These are phyloP conservation scores for Enteromius mattozi DNA, from an alignment of 2,797 vertebrate species.

Conservation along the genomic window DNA sequence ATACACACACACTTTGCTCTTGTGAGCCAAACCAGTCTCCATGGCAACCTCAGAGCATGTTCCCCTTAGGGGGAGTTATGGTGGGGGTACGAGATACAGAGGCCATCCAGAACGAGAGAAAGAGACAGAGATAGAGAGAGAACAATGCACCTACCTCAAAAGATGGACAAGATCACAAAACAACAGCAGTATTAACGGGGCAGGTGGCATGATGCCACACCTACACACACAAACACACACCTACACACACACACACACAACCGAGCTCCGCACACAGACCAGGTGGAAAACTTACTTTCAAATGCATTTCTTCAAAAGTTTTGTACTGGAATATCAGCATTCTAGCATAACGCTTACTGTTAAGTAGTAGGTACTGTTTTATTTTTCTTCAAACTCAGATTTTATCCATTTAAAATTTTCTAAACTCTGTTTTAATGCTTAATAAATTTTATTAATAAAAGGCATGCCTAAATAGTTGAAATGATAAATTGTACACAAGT, in stretches of 20 bases:
- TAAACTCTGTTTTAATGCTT: not conserved
- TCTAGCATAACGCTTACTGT: not conserved
- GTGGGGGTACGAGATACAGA: slow-evolving; percentile 66
- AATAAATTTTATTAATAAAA: not conserved
- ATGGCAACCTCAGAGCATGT: slow-evolving; percentile 80
- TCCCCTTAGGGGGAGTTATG: slow-evolving; percentile 73
- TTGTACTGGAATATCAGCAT: not conserved
- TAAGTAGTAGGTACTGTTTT: not conserved
- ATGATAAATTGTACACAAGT: not conserved
- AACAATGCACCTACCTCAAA: slow-evolving; percentile 8
- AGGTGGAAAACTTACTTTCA: not conserved
- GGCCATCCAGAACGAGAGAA: slow-evolving; percentile 59
- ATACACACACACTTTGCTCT: slow-evolving; percentile 55
- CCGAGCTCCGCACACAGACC: not conserved
- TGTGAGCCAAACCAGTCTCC: slow-evolving; percentile 75
- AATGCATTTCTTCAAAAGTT: not conserved
- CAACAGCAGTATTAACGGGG: slow-evolving; percentile 10
- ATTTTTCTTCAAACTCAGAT: not conserved
- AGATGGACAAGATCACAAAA: slow-evolving; percentile 23
- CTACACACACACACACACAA: not conserved
- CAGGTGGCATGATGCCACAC: slow-evolving; percentile 24
- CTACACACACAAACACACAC: slow-evolving; percentile 16
- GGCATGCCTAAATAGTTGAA: not conserved
- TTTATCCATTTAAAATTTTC: not conserved
- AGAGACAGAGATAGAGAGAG: slow-evolving; percentile 49